A percentile compares a stretch with the other conserved stretches of the same genome.
Evolutionary conservation across 1,140 invertebrate species (phyloP).

Genomic region (Cydia pomonella): DNA sequence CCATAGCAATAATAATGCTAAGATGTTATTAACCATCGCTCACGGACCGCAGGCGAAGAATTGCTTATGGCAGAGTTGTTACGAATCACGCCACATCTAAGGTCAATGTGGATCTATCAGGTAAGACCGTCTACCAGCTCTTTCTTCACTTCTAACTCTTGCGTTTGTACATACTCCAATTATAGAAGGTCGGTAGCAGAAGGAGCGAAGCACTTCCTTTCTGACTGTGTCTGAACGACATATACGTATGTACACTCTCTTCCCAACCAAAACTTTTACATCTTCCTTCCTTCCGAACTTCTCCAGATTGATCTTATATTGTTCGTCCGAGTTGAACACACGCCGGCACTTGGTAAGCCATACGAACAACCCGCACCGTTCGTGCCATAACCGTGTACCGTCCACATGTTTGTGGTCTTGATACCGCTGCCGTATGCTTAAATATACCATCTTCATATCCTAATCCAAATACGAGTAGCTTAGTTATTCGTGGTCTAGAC

Average conservation of each 20-base stretch:
- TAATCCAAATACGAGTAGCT: background rate
- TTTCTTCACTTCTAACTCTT: too few relatives aligned
- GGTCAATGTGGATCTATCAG: too few relatives aligned
- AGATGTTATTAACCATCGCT: conserved; percentile 4
- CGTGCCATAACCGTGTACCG: background rate
- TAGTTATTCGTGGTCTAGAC: background rate
- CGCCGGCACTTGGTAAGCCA: background rate
- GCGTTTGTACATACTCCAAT: too few relatives aligned
- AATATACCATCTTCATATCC: background rate
- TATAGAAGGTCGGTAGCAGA: too few relatives aligned
- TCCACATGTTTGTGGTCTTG: conserved; percentile 1
- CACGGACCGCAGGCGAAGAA: background rate
- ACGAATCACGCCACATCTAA: background rate
- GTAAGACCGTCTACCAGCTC: too few relatives aligned
- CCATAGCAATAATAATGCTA: background rate
- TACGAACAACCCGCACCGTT: background rate
- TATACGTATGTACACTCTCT: too few relatives aligned
- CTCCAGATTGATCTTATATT: too few relatives aligned
- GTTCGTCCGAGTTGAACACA: too few relatives aligned
- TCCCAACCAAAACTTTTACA: too few relatives aligned
- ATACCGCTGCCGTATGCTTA: background rate
- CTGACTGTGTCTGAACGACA: too few relatives aligned
- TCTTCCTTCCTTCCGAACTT: too few relatives aligned
- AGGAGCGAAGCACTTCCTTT: too few relatives aligned
- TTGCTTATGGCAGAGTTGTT: background rate